These are phyloP conservation scores for Bovichtus diacanthus DNA, from an alignment of 2,797 vertebrate species.

Conservation along the genomic window DNA sequence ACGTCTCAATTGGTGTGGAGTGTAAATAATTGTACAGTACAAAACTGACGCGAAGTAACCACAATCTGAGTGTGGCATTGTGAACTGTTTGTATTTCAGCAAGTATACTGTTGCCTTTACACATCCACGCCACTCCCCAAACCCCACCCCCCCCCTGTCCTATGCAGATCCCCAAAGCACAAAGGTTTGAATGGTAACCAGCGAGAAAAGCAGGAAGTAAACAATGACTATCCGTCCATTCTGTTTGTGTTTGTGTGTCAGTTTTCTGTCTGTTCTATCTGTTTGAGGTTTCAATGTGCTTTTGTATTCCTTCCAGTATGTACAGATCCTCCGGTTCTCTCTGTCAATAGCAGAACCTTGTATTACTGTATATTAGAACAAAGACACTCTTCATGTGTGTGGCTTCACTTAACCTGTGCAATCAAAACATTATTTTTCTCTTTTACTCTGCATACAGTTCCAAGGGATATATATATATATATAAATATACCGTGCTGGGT, in stretches of 20 bases:
- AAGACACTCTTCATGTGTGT: slow-evolving; percentile 83
- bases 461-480: not conserved
- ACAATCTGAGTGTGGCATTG: not conserved
- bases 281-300: slow-evolving; percentile 80
- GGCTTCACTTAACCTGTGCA: slow-evolving; percentile 80
- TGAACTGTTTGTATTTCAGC: not conserved
- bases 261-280: slow-evolving; percentile 52
- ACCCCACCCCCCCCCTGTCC: slow-evolving; percentile 57
- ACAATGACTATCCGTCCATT: slow-evolving; percentile 57
- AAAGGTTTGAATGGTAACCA: slow-evolving; percentile 77
- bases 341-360: slow-evolving; percentile 65
- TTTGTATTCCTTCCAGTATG: slow-evolving; percentile 87
- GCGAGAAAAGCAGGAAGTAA: slow-evolving; percentile 59
- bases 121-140: slow-evolving; percentile 59
- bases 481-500: slow-evolving; percentile 43
- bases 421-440: slow-evolving; percentile 45
- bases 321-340: slow-evolving; percentile 84
- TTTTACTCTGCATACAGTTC: slow-evolving; percentile 10
- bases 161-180: slow-evolving; percentile 84
- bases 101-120: slow-evolving; percentile 64
- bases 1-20: not conserved
- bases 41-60: not conserved
- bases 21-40: slow-evolving; percentile 17
- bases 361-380: slow-evolving; percentile 82
- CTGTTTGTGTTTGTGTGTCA: slow-evolving; percentile 61